Evolutionary conservation across 2,888 invertebrate genomes (phyloP).

Genomic region (Chelonus formosanus): DNA sequence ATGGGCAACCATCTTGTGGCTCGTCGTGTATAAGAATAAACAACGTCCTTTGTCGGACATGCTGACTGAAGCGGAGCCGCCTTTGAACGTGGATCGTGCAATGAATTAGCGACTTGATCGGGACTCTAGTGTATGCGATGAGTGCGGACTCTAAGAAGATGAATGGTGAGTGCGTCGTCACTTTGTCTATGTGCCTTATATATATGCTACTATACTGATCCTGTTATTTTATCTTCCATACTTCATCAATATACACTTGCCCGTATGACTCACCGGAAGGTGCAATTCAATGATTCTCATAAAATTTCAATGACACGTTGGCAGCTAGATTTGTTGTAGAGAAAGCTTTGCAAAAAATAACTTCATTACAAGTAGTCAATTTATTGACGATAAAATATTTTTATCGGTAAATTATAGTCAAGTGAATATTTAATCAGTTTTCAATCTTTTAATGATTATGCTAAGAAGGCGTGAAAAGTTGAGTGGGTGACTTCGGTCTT

Average conservation of each 20-base stretch:
- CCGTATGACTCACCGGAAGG: too few species aligned
- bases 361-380: too few species aligned
- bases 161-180: slow-evolving; percentile 18
- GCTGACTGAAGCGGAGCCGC: slow-evolving; percentile 37
- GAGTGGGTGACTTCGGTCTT: too few species aligned
- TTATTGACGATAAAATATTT: too few species aligned
- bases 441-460: too few species aligned
- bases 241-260: background rate
- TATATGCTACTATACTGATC: slow-evolving; percentile 8
- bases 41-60: slow-evolving; percentile 49
- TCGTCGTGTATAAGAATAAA: slow-evolving; percentile 48
- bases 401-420: too few species aligned
- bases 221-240: slow-evolving; percentile 10
- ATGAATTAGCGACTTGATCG: slow-evolving; percentile 46
- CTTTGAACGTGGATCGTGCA: slow-evolving; percentile 46
- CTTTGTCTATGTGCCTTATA: slow-evolving; percentile 14
- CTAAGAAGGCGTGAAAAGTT: too few species aligned
- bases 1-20: slow-evolving; percentile 42
- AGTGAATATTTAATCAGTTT: too few species aligned
- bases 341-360: too few species aligned
- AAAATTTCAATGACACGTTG: too few species aligned
- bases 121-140: slow-evolving; percentile 31
- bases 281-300: too few species aligned
- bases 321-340: too few species aligned
- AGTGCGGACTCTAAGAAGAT: slow-evolving; percentile 33